Base-by-base conservation (phyloP, 1,140 invertebrate species). In the Uloborus diversus region DNA sequence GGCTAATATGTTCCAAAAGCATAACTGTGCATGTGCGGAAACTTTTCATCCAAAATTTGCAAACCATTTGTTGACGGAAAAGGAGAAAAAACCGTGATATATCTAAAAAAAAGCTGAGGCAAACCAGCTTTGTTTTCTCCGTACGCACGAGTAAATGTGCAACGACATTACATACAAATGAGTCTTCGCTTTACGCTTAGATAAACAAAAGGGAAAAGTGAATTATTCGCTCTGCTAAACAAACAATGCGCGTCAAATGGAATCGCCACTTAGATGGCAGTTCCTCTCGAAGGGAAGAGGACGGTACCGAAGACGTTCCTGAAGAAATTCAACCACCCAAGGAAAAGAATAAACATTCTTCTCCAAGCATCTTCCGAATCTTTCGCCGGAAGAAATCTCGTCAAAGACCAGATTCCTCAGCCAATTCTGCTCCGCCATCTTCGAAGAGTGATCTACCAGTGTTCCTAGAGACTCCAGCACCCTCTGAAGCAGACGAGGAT, bases 201-300 rank as follows among this genome's bases (percentile, higher is more conserved):
- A n/a, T n/a, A n/a, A n/a, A n/a, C n/a, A n/a, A n/a, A n/a, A n/a
- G n/a, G n/a, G n/a, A n/a, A n/a, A n/a, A n/a, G 0, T 11, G 17
- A 13, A 42, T 42, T 17, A 13, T 30, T 42, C 17, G 1, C 37
- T 17, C 37, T 2, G 17, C 37, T 42, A 13, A 17, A 9, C 27
- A 64, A 53, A 20, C 49, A 32, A 80, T 70, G 68, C 59, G 79
- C 32, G 37, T 80, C 30, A 80, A 71, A 42, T 80, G 79, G 76
- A 79, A 79, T 35, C 76, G 76, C 4, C 64, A 79, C 17, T 42
- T 79, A 53, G 76, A 79, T 51, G 76, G 76, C 32, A 78, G 73
- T 61, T 51, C 47, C 25, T 30, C 73, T 13, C 59, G 59, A 3
- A 17, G 62, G 7, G 32, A 5, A n/a, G 57, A 13, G 30, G 56